A percentile compares a stretch with the other conserved stretches of the same genome.
Conservation (phyloP, 2,797 vertebrate species). For the Epinephelus coioides region DNA sequence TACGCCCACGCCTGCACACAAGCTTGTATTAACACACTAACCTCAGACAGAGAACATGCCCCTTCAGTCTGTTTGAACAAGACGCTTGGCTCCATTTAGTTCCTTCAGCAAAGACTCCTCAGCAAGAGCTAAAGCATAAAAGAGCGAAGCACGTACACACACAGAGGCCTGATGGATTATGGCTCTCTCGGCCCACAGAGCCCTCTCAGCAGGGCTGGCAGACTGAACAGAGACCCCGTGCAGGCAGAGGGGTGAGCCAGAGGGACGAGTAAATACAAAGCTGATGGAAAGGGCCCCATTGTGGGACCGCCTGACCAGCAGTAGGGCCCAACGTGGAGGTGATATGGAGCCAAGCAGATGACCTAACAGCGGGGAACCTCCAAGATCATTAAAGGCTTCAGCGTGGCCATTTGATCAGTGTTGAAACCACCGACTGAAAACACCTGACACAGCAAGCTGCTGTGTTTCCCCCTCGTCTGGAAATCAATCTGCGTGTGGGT, state of each 20-base stretch:
- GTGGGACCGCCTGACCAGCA: constrained; percentile 74
- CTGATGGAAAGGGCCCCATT: constrained; percentile 76
- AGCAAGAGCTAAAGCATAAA: constrained; percentile 69
- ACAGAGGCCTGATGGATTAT: constrained; percentile 74
- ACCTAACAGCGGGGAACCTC: constrained; percentile 72
- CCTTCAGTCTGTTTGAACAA: constrained; percentile 67
- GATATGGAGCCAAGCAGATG: constrained; percentile 78
- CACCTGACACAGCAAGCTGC: constrained; percentile 78
- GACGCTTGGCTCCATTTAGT: constrained; percentile 70
- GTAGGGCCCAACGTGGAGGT: constrained; percentile 67
- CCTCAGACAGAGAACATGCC: constrained; percentile 49
- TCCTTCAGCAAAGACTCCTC: constrained; percentile 67
- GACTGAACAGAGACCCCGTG: constrained; percentile 84
- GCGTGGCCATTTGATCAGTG: constrained; percentile 81
- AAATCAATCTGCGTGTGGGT: constrained; percentile 78
- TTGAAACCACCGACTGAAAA: constrained; percentile 80
- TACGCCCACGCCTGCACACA: constrained; percentile 42
- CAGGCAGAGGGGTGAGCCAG: constrained; percentile 76
- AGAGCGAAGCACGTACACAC: constrained; percentile 64
- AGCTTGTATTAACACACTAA: constrained; percentile 49
- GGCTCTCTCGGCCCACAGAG: constrained; percentile 69
- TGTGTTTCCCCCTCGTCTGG: constrained; percentile 70
- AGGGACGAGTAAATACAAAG: constrained; percentile 82
- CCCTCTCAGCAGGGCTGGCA: constrained; percentile 79
- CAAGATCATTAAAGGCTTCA: constrained; percentile 77